These are phyloP conservation scores for Mamestra configurata DNA, from an alignment of 1,140 invertebrate species.

Conservation along the genomic window DNA sequence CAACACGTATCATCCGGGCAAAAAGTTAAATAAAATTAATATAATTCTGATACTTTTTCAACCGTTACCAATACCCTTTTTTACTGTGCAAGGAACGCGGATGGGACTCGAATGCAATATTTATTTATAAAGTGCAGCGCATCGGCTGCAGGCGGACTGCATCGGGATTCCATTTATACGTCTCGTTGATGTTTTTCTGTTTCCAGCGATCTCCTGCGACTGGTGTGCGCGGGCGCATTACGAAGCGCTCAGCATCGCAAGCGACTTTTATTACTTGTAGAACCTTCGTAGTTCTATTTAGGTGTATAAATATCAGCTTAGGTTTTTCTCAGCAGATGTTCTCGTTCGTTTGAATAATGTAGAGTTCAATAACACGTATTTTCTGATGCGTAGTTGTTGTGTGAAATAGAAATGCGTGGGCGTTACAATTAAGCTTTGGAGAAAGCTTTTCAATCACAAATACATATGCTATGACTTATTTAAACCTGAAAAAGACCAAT, in stretches of 20 bases:
- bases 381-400: background rate
- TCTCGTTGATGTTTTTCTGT: constrained; percentile 74
- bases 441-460: background rate
- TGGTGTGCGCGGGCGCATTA: constrained; percentile 46
- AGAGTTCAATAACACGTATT: background rate
- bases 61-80: constrained; percentile 43
- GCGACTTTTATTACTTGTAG: constrained; percentile 43
- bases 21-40: constrained; percentile 32
- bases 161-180: constrained; percentile 75
- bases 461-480: background rate
- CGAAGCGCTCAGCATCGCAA: constrained; percentile 31
- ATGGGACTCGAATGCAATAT: constrained; percentile 44
- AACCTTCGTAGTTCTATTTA: constrained; percentile 21
- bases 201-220: constrained; percentile 55
- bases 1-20: background rate
- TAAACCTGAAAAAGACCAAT: background rate
- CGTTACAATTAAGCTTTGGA: background rate
- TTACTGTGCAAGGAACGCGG: constrained; percentile 43
- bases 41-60: constrained; percentile 39
- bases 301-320: constrained; percentile 31
- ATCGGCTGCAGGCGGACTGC: constrained; percentile 49
- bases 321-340: constrained; percentile 18
- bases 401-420: background rate
- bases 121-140: constrained; percentile 48
- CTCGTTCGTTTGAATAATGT: background rate